Evolutionary conservation across 1,140 invertebrate genomes (phyloP), one percentile per base, ranked within the genome.

Genomic region (Cheumatopsyche charites): DNA sequence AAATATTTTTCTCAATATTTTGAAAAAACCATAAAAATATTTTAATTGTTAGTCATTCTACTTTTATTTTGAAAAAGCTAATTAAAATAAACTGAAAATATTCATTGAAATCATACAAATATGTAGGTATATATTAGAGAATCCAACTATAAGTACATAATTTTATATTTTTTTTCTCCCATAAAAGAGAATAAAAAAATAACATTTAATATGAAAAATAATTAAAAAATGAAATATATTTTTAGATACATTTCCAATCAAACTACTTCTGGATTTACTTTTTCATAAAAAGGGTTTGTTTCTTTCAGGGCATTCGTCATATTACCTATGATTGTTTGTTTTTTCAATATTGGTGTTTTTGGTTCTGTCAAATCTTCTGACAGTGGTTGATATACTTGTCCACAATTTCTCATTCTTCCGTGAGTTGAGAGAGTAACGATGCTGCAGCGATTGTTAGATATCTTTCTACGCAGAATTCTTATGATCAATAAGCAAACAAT

Each of bases 201-300:
- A n/a, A n/a, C n/a, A 36, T 36, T 36, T 36, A 36, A 36, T 36
- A 36, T 4, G 3, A 36, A 36, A 36, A n/a, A 12, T 12, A 47
- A 52, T 52, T 52, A 15, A 17, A 52, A 52, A 52, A n/a, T 47
- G 15, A 52, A 7, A 17, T 2, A 12, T 42, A 2, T 42, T 17
- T 63, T 36, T 42, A 63, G 29, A 42, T 17, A 21, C n/a, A 15
- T 63, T 63, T 41, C 1, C 4, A 25, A 3, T 62, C 84, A 89
- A 71, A 88, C 87, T 75, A 86, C 86, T 76, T 88, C 87, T 61
- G 87, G 87, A 68, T 88, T 87, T 70, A 88, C 87, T 78, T 88
- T 87, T 78, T 88, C 87, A 74, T 88, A 87, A 81, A 88, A 88
- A 21, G 87, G 86, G 79, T 87, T 88, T 78, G 86, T 87, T 41